These are phyloP conservation scores for Anas acuta DNA, from an alignment of 2,797 vertebrate species.

Conservation along the genomic window DNA sequence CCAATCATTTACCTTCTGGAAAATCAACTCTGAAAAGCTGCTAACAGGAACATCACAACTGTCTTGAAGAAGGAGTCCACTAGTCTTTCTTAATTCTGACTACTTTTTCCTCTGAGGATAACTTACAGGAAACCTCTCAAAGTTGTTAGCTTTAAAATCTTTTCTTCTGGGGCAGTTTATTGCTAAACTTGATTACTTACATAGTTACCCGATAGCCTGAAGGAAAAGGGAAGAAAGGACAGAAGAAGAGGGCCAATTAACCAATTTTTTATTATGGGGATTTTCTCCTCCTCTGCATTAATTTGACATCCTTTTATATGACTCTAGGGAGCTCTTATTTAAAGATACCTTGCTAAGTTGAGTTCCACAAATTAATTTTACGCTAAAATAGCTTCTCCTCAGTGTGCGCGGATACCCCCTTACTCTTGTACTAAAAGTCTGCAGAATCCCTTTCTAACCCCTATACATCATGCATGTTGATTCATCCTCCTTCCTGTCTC, in stretches of 20 bases:
- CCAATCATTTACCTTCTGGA: not conserved
- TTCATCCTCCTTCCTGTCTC: not conserved
- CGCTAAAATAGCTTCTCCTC: rapidly evolving
- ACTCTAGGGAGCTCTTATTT: not conserved
- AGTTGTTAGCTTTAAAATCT: not conserved
- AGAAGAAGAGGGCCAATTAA: not conserved
- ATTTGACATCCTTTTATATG: not conserved
- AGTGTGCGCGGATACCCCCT: not conserved
- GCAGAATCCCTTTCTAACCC: not conserved
- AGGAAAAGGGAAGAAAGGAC: not conserved
- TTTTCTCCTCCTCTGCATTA: not conserved
- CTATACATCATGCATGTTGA: not conserved
- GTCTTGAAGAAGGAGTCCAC: not conserved
- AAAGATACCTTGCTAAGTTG: not conserved
- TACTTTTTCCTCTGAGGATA: not conserved
- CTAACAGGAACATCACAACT: not conserved
- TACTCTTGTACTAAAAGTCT: not conserved
- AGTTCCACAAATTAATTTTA: not conserved
- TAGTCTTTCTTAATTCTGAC: not conserved
- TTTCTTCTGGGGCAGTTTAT: not conserved
- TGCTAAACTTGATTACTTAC: not conserved
- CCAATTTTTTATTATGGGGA: not conserved
- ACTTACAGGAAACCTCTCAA: not conserved
- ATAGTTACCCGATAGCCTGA: not conserved
- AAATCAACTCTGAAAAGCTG: constrained; percentile 1